Percentiles rank a stretch among this genome's conserved stretches.
Evolutionary conservation across 2,888 invertebrate genomes (phyloP).

Genomic region (Synergus umbraculus): DNA sequence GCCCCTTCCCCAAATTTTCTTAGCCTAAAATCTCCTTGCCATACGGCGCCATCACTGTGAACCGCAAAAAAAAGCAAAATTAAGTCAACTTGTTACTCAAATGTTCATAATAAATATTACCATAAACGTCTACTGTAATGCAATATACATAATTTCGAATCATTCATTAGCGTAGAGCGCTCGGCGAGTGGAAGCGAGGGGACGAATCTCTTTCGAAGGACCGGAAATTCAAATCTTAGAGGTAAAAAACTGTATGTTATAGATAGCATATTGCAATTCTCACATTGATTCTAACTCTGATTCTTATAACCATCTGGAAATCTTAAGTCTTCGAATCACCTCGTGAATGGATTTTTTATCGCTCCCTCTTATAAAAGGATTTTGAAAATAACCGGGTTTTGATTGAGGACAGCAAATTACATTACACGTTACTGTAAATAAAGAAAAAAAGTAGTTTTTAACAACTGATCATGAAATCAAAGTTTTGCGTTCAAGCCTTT

Average conservation of each 20-base stretch:
- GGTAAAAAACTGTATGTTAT: not conserved
- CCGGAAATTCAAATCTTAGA: constrained; percentile 22
- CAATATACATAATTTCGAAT: constrained; percentile 27
- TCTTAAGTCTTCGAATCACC: constrained; percentile 12
- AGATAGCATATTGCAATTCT: not conserved
- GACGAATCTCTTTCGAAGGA: constrained; percentile 37
- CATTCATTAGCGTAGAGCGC: constrained; percentile 22
- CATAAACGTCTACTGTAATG: constrained; percentile 35
- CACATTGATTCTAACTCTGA: not conserved
- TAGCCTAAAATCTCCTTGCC: constrained; percentile 38
- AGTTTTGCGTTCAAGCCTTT: not conserved
- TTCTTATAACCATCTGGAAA: constrained; percentile 8
- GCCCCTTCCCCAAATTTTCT: constrained; percentile 65
- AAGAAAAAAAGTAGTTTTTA: constrained; percentile 29
- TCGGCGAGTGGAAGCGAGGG: constrained; percentile 21
- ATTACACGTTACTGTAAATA: constrained; percentile 33
- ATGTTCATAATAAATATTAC: constrained; percentile 39
- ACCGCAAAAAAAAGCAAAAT: constrained; percentile 14
- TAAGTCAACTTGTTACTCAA: constrained; percentile 29
- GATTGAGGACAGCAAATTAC: constrained; percentile 6
- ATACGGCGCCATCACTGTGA: constrained; percentile 29
- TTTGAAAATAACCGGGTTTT: constrained; percentile 12
- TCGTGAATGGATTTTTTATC: constrained; percentile 15
- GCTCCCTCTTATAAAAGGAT: constrained; percentile 30
- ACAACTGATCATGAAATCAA: not conserved